Percentiles rank a stretch among this genome's conserved stretches.
phyloP scores from a whole-genome alignment of 2,113 vertebrate genomes.

The Sceloporus undulatus region DNA sequence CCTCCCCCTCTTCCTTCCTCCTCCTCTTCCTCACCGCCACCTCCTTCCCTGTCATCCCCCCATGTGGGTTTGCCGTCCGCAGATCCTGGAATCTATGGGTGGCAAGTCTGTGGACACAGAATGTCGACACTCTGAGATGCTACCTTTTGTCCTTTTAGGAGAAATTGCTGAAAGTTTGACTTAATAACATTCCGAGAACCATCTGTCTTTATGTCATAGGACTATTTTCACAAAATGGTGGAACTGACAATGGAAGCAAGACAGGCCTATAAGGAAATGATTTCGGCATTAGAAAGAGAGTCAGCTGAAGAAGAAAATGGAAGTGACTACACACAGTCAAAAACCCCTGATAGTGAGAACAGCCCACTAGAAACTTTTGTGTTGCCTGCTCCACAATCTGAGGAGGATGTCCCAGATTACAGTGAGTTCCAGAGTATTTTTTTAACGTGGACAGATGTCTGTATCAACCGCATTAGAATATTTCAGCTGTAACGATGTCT shows the following conservation, averaged over 20 bases:
- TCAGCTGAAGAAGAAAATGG: constrained; percentile 40
- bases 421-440: constrained; percentile 79
- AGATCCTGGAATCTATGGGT: no score
- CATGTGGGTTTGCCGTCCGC: no score
- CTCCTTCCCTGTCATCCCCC: no score
- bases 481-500: not conserved
- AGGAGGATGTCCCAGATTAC: constrained; percentile 88
- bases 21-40: no score
- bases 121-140: no score
- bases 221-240: constrained; percentile 95
- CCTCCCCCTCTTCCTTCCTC: no score
- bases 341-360: constrained; percentile 15
- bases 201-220: constrained; percentile 73
- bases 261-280: constrained; percentile 89
- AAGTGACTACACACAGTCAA: constrained; percentile 43
- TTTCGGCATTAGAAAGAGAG: constrained; percentile 77
- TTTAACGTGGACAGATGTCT: not conserved
- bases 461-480: not conserved
- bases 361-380: constrained; percentile 29
- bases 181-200: not conserved
- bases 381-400: constrained; percentile 50
- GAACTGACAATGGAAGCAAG: constrained; percentile 92
- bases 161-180: constrained; percentile 13
- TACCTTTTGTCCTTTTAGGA: constrained; percentile 6
- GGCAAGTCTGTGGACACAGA: no score